Percentiles rank a stretch among this genome's conserved stretches.
phyloP scores from a whole-genome alignment of 2,113 vertebrate species.

The Gobiocypris rarus region DNA sequence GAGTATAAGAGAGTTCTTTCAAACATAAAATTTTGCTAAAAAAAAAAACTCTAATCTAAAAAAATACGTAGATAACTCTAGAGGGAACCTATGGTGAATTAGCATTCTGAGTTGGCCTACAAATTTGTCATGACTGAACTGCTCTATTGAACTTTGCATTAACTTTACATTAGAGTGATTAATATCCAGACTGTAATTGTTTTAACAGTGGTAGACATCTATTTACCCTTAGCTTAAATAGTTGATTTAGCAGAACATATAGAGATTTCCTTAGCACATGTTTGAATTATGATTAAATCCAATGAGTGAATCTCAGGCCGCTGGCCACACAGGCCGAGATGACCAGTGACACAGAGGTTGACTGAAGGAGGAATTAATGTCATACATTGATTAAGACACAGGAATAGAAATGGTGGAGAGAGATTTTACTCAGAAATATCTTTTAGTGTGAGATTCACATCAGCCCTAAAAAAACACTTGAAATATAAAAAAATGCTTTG shows the following conservation, averaged over 20 bases:
- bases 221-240: constrained; percentile 31
- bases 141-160: constrained; percentile 25
- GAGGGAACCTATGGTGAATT: neutral
- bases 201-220: constrained; percentile 34
- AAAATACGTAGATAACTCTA: no score
- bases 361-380: neutral
- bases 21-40: no score
- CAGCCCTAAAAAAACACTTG: neutral
- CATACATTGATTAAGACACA: neutral
- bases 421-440: neutral
- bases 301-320: neutral
- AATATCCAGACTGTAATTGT: constrained; percentile 29
- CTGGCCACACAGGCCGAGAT: constrained; percentile 32
- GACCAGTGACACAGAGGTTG: constrained; percentile 3
- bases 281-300: neutral
- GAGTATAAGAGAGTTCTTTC: no score
- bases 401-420: neutral
- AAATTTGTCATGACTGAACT: neutral
- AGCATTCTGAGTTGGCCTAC: neutral
- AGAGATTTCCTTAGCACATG: constrained; percentile 13
- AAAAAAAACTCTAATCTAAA: no score
- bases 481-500: neutral
- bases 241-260: constrained; percentile 21
- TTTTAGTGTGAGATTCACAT: neutral
- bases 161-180: constrained; percentile 42